phyloP scores from a whole-genome alignment of 2,888 invertebrate genomes.

The Meloe dianella region DNA sequence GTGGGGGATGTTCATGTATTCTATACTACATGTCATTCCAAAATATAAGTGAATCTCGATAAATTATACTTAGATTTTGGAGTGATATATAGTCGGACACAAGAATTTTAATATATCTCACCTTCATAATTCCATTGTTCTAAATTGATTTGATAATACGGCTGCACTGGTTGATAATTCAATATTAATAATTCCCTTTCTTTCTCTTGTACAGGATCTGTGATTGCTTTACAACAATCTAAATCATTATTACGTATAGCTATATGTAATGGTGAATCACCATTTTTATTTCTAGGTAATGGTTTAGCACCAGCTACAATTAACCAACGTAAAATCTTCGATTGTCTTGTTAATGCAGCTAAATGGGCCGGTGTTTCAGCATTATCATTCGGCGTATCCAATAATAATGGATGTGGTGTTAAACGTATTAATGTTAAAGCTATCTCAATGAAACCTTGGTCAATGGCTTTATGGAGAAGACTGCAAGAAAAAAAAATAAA shows the following conservation, averaged over 20 bases:
- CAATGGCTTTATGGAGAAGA: constrained; percentile 84
- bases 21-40: too few relatives aligned
- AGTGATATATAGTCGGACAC: too few relatives aligned
- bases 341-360: constrained; percentile 79
- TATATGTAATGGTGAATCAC: constrained; percentile 87
- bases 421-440: constrained; percentile 76
- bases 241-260: constrained; percentile 76
- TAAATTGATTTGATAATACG: constrained; percentile 63
- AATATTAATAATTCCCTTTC: constrained; percentile 52
- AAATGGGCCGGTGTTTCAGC: constrained; percentile 86
- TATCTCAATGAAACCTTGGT: constrained; percentile 75
- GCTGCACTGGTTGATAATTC: constrained; percentile 51
- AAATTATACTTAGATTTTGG: too few relatives aligned
- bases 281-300: constrained; percentile 72
- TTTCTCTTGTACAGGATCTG: constrained; percentile 68
- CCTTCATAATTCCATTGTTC: constrained; percentile 87
- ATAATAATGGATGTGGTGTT: constrained; percentile 76
- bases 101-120: constrained; percentile 60
- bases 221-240: constrained; percentile 75
- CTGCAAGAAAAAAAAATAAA: constrained; percentile 62
- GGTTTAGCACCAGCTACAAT: constrained; percentile 79
- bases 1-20: too few relatives aligned
- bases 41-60: too few relatives aligned
- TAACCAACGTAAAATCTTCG: constrained; percentile 75
- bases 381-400: constrained; percentile 82